Base-by-base conservation (phyloP, 2,888 invertebrate genomes). In the Nomada ruficornis region DNA sequence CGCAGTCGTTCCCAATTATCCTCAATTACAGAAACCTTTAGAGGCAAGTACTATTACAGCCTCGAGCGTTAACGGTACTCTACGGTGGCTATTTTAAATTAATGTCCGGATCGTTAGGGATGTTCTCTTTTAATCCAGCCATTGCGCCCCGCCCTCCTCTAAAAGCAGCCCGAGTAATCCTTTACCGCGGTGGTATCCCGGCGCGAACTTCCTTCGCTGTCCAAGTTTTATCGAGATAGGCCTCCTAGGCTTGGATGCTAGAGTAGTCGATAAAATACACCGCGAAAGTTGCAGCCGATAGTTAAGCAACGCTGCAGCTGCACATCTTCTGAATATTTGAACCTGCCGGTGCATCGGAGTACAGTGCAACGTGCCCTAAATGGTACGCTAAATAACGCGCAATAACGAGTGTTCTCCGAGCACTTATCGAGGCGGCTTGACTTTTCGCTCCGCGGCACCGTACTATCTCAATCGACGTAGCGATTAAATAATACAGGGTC, bases 401-500 rank as follows among this genome's bases (percentile, higher is more conserved):
- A 63, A 77, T 71, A 78, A 82, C 60, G 77, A 83, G 78, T 59
- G 72, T 75, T 71, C 77, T 29, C 55, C 13, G 71, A 42, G 74
- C 63, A 71, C 82, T 77, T 83, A 83, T 74, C 82, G 83, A 57
- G 65, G 44, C 20, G 29, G 52, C 15, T 3, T 15, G 47, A 23
- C 57, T 50, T 13, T 64, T 20, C 26, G 64, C 36, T 59, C 60
- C 44, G 55, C 50, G 13, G 2, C 63, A 44, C 20, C 59, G 42
- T 72, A 57, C 52, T 70, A 82, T 75, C 79, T 84, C 83, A 82
- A 73, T 79, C 83, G 78, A 76, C 73, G 62, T 2, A 15, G 15
- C 69, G 78, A 63, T 76, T 84, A 76, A 82, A 84, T 84, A 84
- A 84, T 79, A 60, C 69, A 76, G 50, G 26, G 57, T 44, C 29